A percentile compares a stretch with the other conserved stretches of the same genome.
These are phyloP conservation scores for Hippocampus barbouri DNA, from an alignment of 2,113 vertebrate species.

Conservation along the genomic window DNA sequence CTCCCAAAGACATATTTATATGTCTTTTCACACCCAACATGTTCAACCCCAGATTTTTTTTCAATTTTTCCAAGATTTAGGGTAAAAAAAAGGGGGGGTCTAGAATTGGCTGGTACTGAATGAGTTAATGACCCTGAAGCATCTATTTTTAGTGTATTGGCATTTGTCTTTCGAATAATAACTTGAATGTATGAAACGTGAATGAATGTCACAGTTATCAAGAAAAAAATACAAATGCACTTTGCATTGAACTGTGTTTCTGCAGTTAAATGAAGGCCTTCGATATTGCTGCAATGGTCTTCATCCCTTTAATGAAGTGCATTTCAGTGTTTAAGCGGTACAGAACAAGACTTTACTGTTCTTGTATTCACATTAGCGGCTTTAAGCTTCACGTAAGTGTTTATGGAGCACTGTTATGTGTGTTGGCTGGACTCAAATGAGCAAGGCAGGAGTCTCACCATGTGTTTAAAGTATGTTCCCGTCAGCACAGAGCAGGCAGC, in stretches of 20 bases:
- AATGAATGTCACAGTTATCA: not conserved
- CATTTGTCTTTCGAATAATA: no score
- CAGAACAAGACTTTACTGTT: not conserved
- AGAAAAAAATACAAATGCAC: not conserved
- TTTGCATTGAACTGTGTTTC: not conserved
- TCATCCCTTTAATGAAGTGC: not conserved
- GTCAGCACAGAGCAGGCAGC: not conserved
- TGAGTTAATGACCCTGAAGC: no score
- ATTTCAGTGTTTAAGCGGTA: not conserved
- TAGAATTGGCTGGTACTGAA: no score
- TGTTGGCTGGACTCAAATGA: not conserved
- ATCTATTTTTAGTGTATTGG: no score
- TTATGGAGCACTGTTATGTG: conserved; percentile 3
- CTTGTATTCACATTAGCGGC: conserved; percentile 7
- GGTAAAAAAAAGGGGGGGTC: no score
- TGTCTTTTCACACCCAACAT: no score
- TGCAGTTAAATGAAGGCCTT: not conserved
- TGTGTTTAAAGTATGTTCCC: conserved; percentile 5
- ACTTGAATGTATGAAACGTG: no score
- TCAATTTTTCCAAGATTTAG: no score
- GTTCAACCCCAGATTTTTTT: no score
- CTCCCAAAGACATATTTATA: no score
- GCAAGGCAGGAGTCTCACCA: not conserved
- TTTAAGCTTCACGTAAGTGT: conserved; percentile 8
- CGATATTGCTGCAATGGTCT: not conserved